These are phyloP conservation scores for Aromia moschata DNA, from an alignment of 2,888 invertebrate species.

Conservation along the genomic window DNA sequence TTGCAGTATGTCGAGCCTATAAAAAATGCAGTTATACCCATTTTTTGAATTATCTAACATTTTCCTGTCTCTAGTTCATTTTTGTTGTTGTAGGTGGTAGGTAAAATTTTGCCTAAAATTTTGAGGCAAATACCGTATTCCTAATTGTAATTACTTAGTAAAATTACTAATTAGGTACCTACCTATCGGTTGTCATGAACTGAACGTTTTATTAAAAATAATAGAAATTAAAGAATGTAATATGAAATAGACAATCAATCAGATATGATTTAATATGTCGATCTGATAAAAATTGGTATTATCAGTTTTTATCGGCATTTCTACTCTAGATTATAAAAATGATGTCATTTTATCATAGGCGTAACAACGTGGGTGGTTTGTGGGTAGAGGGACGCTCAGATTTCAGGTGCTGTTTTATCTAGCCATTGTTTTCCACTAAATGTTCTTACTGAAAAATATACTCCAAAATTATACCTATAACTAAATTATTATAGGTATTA, in stretches of 20 bases:
- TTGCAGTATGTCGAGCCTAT: neutral
- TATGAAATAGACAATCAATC: neutral
- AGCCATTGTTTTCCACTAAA: too few relatives aligned
- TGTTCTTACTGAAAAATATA: too few relatives aligned
- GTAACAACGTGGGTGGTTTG: neutral
- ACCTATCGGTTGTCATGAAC: neutral
- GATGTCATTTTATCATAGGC: neutral
- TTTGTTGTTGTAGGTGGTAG: too few relatives aligned
- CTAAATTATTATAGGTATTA: too few relatives aligned
- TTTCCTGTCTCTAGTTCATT: neutral
- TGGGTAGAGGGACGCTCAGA: too few relatives aligned
- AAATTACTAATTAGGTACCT: too few relatives aligned
- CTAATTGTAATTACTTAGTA: too few relatives aligned
- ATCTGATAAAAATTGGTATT: conserved; percentile 1
- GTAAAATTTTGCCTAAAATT: too few relatives aligned
- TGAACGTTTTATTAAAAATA: neutral
- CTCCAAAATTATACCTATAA: too few relatives aligned
- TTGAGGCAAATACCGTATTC: too few relatives aligned
- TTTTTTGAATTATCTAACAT: neutral
- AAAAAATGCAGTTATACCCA: neutral
- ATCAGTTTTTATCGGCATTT: neutral
- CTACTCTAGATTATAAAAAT: neutral
- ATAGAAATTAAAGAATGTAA: neutral
- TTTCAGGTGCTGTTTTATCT: too few relatives aligned
- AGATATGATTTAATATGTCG: neutral